These are phyloP conservation scores for Cephus spinipes DNA, from an alignment of 2,888 invertebrate species.

Conservation along the genomic window DNA sequence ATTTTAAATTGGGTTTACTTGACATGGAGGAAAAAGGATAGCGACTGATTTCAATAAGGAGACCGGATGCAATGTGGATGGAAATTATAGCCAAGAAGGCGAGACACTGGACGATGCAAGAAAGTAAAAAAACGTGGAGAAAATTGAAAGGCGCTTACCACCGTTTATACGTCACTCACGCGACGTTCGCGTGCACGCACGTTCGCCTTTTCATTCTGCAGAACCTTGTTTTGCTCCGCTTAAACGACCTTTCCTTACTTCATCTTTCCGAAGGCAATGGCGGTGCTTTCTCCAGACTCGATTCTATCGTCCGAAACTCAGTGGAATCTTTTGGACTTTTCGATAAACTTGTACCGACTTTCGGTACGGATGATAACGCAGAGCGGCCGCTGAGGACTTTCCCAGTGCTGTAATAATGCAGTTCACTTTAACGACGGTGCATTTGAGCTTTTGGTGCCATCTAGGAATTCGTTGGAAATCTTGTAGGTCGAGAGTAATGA, in stretches of 20 bases:
- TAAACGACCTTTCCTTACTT: neutral
- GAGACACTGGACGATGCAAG: neutral
- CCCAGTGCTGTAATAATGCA: neutral
- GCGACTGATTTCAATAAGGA: neutral
- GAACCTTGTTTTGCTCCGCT: neutral
- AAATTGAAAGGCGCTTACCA: neutral
- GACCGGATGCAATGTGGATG: neutral
- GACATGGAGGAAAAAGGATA: neutral
- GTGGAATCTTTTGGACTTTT: neutral
- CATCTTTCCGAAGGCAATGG: neutral
- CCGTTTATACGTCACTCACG: neutral
- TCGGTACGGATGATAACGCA: neutral
- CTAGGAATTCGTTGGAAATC: neutral
- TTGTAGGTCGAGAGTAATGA: neutral
- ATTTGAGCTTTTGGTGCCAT: neutral
- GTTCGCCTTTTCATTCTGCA: neutral
- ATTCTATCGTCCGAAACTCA: neutral
- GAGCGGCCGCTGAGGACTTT: neutral
- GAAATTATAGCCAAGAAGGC: neutral
- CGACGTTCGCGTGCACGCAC: neutral
- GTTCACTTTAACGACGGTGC: neutral
- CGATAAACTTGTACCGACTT: neutral
- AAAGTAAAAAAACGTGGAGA: neutral
- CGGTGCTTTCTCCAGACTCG: neutral
- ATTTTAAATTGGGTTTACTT: neutral